Evolutionary conservation across 2,888 invertebrate species (phyloP), one percentile per base, ranked within the genome.

Genomic region (Drosophila conformis): DNA sequence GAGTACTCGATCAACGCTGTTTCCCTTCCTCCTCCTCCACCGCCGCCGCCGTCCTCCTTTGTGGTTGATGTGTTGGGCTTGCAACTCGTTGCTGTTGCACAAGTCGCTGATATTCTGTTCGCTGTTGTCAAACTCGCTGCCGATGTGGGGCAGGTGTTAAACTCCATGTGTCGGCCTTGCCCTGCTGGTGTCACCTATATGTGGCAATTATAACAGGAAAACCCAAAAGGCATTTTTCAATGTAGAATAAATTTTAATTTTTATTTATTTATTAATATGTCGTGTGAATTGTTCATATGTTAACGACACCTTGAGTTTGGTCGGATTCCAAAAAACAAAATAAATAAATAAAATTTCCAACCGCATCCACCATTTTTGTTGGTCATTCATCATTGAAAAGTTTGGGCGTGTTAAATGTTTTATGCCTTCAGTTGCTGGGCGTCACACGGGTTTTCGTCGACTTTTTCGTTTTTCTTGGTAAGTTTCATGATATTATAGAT

Each of bases 141-240:
- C 72, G 56, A 56, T 51, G 40, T 64, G 67, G 59, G 54, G 57
- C 64, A 70, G 68, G 70, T 77, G 76, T 69, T 79, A 60, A 75
- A 71, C 80, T 80, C 84, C 84, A 85, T 85, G 89, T 85, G 88
- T 80, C 88, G 58, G 88, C 88, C 78, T 82, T 83, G 83, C 57
- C 64, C 67, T 68, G 67, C 69, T 73, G 71, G 62, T 68, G 89
- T 77, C 68, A 85, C 77, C 84, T 84, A 61, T 21, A 18, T 27
- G 46, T 27, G 36, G 36, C 25, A 38, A 27, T 25, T 1, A 18
- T 2, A 25, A 4, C 2, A 11, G 18, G 6, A 4, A n/a, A 38
- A 54, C 10, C 33, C 38, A 56, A 56, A 62, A 46, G 27, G 18
- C n/a, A 38, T n/a, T 38, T 54, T 27, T 27, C 2, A 46, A 71